phyloP scores from a whole-genome alignment of 2,113 vertebrate genomes.

The Meles meles region DNA sequence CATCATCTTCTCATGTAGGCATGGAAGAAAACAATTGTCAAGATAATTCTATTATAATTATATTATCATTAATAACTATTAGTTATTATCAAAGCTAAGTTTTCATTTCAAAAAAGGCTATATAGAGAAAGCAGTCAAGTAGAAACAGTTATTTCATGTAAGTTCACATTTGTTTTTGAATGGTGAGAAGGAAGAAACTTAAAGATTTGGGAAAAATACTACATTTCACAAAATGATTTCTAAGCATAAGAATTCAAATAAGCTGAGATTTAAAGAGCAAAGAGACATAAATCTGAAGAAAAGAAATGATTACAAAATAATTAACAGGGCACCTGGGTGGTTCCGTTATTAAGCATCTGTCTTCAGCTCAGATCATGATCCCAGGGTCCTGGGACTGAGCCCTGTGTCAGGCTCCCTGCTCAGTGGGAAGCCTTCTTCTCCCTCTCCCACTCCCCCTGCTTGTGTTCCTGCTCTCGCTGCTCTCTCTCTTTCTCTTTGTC shows the following conservation, averaged over 20 bases:
- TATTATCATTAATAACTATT: constrained; percentile 29
- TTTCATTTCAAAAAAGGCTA: not conserved
- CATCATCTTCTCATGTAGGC: constrained; percentile 6
- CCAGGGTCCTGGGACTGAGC: too few species aligned
- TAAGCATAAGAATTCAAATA: constrained; percentile 23
- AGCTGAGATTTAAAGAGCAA: constrained; percentile 23
- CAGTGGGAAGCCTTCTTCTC: too few species aligned
- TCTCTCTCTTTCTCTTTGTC: too few species aligned
- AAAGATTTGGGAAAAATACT: constrained; percentile 49
- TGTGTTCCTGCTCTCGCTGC: too few species aligned
- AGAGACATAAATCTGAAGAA: constrained; percentile 32
- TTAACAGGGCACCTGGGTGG: not conserved
- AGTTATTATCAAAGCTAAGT: constrained; percentile 15
- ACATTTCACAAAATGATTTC: constrained; percentile 34
- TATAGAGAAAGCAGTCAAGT: constrained; percentile 35
- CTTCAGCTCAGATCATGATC: too few species aligned
- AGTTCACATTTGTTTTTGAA: not conserved
- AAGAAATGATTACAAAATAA: constrained; percentile 22
- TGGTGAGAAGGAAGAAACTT: not conserved
- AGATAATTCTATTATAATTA: not conserved
- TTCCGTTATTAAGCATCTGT: too few species aligned
- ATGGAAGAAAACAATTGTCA: constrained; percentile 26
- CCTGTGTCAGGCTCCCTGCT: too few species aligned
- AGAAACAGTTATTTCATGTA: not conserved
- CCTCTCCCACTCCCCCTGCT: too few species aligned